Evolutionary conservation across 2,797 vertebrate species (phyloP).

Genomic region (Lepus townsendii): DNA sequence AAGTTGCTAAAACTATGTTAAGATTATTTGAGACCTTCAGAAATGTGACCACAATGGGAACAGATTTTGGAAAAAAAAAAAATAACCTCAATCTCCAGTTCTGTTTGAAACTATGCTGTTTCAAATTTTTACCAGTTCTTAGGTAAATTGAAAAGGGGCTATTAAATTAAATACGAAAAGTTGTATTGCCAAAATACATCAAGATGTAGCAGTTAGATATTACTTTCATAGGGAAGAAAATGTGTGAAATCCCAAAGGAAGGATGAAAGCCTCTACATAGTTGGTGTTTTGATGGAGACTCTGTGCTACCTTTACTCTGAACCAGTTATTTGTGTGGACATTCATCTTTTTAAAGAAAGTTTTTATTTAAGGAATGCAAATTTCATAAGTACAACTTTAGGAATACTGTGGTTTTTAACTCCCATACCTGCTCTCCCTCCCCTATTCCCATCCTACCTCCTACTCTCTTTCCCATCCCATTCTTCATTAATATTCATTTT

Average conservation of each 20-base stretch:
- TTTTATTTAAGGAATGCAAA: too few species aligned
- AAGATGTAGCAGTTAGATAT: neutral
- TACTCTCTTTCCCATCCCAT: too few species aligned
- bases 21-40: conserved; percentile 23
- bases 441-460: too few species aligned
- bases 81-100: conserved; percentile 22
- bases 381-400: too few species aligned
- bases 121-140: conserved; percentile 43
- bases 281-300: neutral
- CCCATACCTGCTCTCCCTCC: too few species aligned
- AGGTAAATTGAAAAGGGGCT: conserved; percentile 33
- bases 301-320: neutral
- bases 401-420: too few species aligned
- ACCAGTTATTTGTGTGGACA: neutral
- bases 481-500: too few species aligned
- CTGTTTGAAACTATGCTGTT: conserved; percentile 54
- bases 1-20: neutral
- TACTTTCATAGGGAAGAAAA: neutral
- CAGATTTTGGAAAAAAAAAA: neutral
- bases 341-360: neutral
- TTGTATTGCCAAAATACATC: neutral
- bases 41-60: neutral
- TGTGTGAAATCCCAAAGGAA: neutral
- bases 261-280: neutral
- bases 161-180: conserved; percentile 1